Base-by-base conservation (phyloP, 2,797 vertebrate species). In the Spinus olivaceus region DNA sequence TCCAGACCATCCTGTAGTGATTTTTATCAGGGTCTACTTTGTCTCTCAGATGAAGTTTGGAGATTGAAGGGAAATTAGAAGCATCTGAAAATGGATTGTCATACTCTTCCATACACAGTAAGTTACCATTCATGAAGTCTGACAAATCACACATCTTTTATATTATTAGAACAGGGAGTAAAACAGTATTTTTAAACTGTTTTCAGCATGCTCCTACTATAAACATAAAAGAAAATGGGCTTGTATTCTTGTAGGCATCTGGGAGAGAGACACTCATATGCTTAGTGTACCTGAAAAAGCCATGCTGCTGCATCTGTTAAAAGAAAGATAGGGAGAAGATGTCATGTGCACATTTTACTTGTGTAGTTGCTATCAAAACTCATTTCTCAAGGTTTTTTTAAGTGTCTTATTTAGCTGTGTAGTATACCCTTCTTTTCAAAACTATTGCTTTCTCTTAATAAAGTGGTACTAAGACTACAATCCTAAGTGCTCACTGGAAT, bases 281-380 rank as follows among this genome's bases (percentile, higher is more conserved):
- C 11, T 90, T 53, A 60, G 42, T 35, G 47, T 70, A 82, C 71
- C 79, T 92, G 92, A 72, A 65, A 90, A 80, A 90, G 19, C 13
- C 64, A 30, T n/a, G 8, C 24, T 85, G 35, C 30, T 1, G 7
- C 21, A 49, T 14, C 23, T 84, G 9, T 76, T 72, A 42, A 85
- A 79, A 87, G 42, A 50, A 76, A 54, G 32, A 28, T 17, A 56
- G 32, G 56, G 35, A 37, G 35, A 89, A 16, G 35, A 14, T 3
- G 3, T 37, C 13, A 51, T 39, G 19, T 77, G 30, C 30, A 47
- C 8, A 8, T 59, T 70, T 77, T 12, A 27, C n/a, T 81, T 81
- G 27, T 46, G n/a, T 11, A 42, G 12, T 53, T 80, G n/a, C 47
- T 65, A 27, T 21, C 46, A 64, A 51, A 79, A 41, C 14, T 39